These are phyloP conservation scores for Syngnathoides biaculeatus DNA, from an alignment of 2,113 vertebrate species.

Conservation along the genomic window DNA sequence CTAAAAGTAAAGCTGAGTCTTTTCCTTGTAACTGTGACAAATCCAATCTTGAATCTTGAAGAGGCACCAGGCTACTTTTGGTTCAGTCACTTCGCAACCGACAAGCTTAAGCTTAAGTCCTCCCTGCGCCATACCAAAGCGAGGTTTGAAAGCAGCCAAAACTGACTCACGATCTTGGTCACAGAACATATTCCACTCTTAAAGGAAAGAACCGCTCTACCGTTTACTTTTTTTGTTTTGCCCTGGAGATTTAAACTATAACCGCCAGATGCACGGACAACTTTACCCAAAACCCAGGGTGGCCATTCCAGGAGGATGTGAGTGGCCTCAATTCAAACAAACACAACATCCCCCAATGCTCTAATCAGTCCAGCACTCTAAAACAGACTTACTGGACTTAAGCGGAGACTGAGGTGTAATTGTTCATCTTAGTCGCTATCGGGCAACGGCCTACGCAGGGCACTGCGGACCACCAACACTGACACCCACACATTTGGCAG, in stretches of 20 bases:
- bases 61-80: no score
- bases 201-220: no score
- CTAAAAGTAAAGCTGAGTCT: no score
- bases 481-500: constrained; percentile 64
- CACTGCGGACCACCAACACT: constrained; percentile 65
- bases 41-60: no score
- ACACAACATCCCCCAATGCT: constrained; percentile 32
- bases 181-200: neutral
- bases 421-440: constrained; percentile 29
- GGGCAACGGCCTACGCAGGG: constrained; percentile 33
- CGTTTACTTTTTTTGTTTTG: neutral
- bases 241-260: neutral
- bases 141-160: neutral
- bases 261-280: neutral
- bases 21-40: no score
- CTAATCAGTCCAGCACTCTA: constrained; percentile 54
- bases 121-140: no score
- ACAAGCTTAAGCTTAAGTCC: no score
- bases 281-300: constrained; percentile 15
- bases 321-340: constrained; percentile 56
- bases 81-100: no score
- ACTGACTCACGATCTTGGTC: neutral
- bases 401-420: constrained; percentile 28
- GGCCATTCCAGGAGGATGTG: constrained; percentile 47
- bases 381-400: constrained; percentile 39